Conservation (phyloP, 2,113 vertebrate species). For the Dicrurus megarhynchus region DNA sequence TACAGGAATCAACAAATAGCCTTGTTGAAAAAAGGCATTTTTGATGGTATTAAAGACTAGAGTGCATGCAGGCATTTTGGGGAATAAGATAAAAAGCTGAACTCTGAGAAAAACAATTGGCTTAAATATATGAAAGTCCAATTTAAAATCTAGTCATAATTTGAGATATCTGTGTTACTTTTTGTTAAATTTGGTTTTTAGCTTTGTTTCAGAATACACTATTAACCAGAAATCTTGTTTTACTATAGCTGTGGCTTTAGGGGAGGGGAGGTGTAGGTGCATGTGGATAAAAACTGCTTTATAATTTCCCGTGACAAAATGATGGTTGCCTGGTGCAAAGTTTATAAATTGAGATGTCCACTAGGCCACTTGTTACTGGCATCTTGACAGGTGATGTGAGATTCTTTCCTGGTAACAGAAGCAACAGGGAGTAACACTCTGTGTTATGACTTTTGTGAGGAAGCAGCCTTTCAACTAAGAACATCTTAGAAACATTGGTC, state of each 20-base stretch:
- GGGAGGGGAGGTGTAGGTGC: accelerated
- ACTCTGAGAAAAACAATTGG: not conserved
- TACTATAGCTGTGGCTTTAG: not conserved
- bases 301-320: not conserved
- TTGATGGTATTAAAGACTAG: not conserved
- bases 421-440: not conserved
- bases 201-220: not conserved
- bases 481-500: not conserved
- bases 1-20: not conserved
- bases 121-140: not conserved
- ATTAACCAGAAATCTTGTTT: not conserved
- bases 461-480: not conserved
- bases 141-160: not conserved
- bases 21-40: not conserved
- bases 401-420: not conserved
- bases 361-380: not conserved
- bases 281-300: not conserved
- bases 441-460: accelerated
- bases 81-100: not conserved
- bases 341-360: not conserved
- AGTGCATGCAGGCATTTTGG: not conserved
- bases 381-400: not conserved
- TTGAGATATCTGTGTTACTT: not conserved
- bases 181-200: not conserved
- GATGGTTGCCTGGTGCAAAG: not conserved